Evolutionary conservation across 2,113 vertebrate genomes (phyloP).

Genomic region (Otus sunia): DNA sequence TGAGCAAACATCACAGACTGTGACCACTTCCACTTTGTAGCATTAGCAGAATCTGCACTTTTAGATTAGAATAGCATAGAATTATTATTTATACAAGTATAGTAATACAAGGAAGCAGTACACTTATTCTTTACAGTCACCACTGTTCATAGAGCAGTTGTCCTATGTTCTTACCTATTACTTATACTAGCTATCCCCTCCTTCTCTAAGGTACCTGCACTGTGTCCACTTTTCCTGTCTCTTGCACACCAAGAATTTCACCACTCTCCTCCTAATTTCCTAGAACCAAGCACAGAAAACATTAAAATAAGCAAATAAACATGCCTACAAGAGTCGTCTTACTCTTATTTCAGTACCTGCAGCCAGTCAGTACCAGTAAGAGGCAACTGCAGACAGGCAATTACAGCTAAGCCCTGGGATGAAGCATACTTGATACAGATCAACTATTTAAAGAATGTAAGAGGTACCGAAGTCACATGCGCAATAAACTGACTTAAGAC

Average conservation of each 20-base stretch:
- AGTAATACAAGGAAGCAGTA: background rate
- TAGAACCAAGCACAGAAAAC: background rate
- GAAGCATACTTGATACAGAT: slow-evolving; percentile 52
- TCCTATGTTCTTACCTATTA: background rate
- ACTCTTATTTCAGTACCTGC: background rate
- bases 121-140: background rate
- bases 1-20: background rate
- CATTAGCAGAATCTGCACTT: background rate
- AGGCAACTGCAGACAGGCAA: background rate
- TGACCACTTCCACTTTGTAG: background rate
- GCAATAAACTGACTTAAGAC: background rate
- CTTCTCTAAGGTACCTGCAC: background rate
- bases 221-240: background rate
- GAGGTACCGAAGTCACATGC: slow-evolving; percentile 24
- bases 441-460: slow-evolving; percentile 66
- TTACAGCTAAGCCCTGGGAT: slow-evolving; percentile 41
- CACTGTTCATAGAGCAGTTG: background rate
- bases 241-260: background rate
- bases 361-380: background rate
- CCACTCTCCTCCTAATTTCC: background rate
- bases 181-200: background rate
- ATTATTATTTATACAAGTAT: background rate
- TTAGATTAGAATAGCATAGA: background rate
- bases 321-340: background rate
- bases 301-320: background rate